Conservation (phyloP, 2,113 vertebrate species). For the Orthonyx spaldingii region DNA sequence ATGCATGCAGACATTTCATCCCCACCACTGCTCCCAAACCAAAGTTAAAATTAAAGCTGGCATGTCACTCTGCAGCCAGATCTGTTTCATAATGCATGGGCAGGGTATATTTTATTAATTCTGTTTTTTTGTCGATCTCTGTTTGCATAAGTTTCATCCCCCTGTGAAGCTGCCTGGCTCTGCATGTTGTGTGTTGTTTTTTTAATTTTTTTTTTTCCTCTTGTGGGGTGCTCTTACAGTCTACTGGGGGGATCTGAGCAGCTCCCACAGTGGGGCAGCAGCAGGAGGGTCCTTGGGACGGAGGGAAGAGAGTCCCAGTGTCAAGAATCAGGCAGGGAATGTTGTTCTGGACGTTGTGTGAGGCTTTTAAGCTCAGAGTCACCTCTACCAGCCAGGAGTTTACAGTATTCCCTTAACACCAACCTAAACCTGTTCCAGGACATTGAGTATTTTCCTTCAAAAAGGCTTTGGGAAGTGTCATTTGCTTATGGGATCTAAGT, state of each 20-base stretch:
- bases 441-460: neutral
- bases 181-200: neutral
- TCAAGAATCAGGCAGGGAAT: neutral
- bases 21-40: neutral
- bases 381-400: neutral
- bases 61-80: constrained; percentile 33
- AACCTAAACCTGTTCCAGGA: neutral
- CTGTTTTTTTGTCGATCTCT: neutral
- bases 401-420: neutral
- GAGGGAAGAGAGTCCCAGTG: neutral
- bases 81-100: constrained; percentile 49
- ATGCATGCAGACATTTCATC: neutral
- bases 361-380: neutral
- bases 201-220: neutral
- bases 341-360: neutral
- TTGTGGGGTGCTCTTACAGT: neutral
- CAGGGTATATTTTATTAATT: constrained; percentile 54
- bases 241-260: neutral
- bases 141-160: constrained; percentile 24
- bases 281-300: neutral
- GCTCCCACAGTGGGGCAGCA: neutral
- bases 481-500: neutral
- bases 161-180: neutral
- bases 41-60: constrained; percentile 11
- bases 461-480: neutral